Conservation (phyloP, 2,113 vertebrate species). For the Meriones unguiculatus region DNA sequence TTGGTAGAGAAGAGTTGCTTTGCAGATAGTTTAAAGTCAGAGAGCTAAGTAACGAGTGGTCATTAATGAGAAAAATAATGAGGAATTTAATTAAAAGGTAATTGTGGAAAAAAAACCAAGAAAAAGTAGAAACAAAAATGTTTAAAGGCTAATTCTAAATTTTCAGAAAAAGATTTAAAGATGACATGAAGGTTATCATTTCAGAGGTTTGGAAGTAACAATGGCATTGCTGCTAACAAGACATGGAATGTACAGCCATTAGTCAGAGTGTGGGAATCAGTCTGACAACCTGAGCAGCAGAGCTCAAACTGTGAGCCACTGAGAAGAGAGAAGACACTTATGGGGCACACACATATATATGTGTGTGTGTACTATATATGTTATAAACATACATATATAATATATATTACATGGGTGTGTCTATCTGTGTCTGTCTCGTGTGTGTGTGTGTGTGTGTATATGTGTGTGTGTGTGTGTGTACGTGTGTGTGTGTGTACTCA, state of each 20-base stretch:
- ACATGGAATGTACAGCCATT: not conserved
- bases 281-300: not conserved
- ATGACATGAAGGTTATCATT: not conserved
- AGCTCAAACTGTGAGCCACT: not conserved
- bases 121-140: not conserved
- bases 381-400: not conserved
- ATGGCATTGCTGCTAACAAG: not conserved
- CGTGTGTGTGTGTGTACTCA: not conserved
- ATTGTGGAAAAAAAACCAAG: not conserved
- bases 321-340: not conserved
- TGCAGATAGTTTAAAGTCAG: not conserved
- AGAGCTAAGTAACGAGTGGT: not conserved
- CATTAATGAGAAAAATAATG: not conserved
- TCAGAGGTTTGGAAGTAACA: not conserved
- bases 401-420: not conserved
- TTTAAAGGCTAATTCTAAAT: not conserved
- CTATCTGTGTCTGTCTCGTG: not conserved
- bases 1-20: not conserved
- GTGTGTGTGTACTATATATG: too few species aligned
- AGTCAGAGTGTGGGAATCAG: not conserved
- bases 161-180: not conserved
- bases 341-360: not conserved
- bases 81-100: not conserved
- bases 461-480: not conserved
- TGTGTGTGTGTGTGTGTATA: rapidly evolving